A percentile compares a stretch with the other conserved stretches of the same genome.
Evolutionary conservation across 2,113 vertebrate species (phyloP).

Genomic region (Phalacrocorax carbo): DNA sequence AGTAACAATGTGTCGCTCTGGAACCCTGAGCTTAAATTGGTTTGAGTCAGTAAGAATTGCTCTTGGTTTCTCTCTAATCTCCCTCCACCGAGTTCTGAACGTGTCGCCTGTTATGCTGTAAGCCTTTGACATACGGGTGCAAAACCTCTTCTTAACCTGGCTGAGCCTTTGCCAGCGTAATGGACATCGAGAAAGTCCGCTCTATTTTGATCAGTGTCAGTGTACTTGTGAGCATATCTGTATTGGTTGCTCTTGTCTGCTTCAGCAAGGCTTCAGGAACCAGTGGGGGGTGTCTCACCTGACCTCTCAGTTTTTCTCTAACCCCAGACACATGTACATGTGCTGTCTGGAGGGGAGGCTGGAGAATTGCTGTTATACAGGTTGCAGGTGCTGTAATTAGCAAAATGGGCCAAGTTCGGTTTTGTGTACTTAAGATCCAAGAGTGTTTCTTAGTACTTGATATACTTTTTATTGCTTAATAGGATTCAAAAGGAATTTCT

Average conservation of each 20-base stretch:
- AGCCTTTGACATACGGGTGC: neutral
- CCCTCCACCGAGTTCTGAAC: neutral
- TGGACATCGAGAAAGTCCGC: neutral
- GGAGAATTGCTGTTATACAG: neutral
- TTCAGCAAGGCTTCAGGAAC: neutral
- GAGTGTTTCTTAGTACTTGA: neutral
- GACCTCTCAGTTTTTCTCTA: neutral
- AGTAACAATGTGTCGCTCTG: constrained; percentile 19
- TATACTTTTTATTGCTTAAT: neutral
- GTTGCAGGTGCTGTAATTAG: neutral
- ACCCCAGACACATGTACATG: neutral
- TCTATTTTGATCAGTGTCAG: neutral
- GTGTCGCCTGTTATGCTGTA: neutral
- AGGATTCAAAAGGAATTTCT: neutral
- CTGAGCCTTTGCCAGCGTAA: neutral
- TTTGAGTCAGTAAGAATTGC: neutral
- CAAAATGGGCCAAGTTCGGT: neutral
- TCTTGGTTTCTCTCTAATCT: neutral
- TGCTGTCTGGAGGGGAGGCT: accelerated
- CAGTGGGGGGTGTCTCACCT: neutral
- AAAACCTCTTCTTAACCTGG: neutral
- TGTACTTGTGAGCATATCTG: neutral
- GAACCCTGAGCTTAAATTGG: constrained; percentile 1
- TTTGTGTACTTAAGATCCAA: neutral
- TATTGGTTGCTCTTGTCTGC: accelerated